Conservation (phyloP, 2,888 invertebrate species). For the Plebejus argus region DNA sequence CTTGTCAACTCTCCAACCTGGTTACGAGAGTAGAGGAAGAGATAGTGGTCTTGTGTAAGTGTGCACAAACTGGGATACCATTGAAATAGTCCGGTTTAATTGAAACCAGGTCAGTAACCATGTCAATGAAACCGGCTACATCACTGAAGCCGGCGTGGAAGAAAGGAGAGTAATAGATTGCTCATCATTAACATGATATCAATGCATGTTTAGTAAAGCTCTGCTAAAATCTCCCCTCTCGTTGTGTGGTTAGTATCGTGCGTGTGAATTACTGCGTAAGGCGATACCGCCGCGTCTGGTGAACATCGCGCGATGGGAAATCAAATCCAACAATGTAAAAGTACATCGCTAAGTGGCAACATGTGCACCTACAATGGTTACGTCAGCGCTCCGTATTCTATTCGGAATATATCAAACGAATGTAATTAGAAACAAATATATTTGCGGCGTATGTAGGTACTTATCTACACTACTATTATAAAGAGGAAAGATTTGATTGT, state of each 20-base stretch:
- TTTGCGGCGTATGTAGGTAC: neutral
- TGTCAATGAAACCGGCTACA: no score
- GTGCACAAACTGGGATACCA: neutral
- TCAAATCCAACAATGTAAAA: slow-evolving; percentile 58
- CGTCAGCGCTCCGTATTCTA: slow-evolving; percentile 38
- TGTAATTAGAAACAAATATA: slow-evolving; percentile 24
- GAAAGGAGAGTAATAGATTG: neutral
- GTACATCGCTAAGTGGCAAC: slow-evolving; percentile 56
- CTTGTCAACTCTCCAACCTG: no score
- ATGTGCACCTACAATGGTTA: slow-evolving; percentile 62
- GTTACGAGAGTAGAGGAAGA: neutral
- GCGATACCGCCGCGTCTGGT: slow-evolving; percentile 71
- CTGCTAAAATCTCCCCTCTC: slow-evolving; percentile 26
- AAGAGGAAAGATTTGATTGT: no score
- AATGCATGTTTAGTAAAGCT: neutral
- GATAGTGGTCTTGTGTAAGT: neutral
- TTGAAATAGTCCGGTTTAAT: no score
- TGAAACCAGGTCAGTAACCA: no score
- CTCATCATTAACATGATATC: slow-evolving; percentile 1
- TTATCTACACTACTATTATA: no score
- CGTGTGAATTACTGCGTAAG: slow-evolving; percentile 73
- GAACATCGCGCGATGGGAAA: slow-evolving; percentile 67
- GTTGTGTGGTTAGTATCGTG: slow-evolving; percentile 49
- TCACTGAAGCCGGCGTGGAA: neutral
- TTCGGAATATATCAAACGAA: slow-evolving; percentile 29